Evolutionary conservation across 92 coral and sea anemone genomes (phyloP), one percentile per base, ranked within the genome.

Genomic region (Anthopleura xanthogrammica): DNA sequence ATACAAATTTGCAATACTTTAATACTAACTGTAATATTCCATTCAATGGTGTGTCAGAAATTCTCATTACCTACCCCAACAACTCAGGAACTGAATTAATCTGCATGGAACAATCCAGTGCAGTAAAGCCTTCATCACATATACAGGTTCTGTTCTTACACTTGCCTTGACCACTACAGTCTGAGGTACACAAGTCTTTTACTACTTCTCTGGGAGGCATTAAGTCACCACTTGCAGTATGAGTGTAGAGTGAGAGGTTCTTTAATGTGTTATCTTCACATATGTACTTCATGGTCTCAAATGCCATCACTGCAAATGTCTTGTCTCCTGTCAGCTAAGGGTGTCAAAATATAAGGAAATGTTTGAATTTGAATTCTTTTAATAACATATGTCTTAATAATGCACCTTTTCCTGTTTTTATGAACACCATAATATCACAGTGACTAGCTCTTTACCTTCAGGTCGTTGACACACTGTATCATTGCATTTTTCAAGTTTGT

Each of bases 101-200:
- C 16, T 88, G 79, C 88, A 91, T 79, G 5, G 97, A 93, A 36
- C 97, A 93, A 60, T 93, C 97, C 7, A 73, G 83, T 1, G 91
- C 87, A 13, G 94, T 86, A 64, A 46, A 91, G 23, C 86, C 95
- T 68, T 91, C 89, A 58, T 89, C 83, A 77, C 98, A 93, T 5
- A 81, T 43, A 60, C 98, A 93, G 4, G 89, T 91, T 12, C 95
- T 85, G 75, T 91, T 91, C 9, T 83, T 80, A 62, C 95, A 93
- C 78, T 87, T 89, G 2, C 98, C 98, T 50, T 81, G 89, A 9
- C 42, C 81, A 46, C 89, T 91, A 75, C 98, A 94, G 75, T 94
- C 93, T 66, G 83, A 80, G 3, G 98, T 92, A 52, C 98, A 94
- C 55, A 94, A 68, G 36, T 89, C 81, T 40, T 84, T 88, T 0